phyloP scores from a whole-genome alignment of 2,888 invertebrate genomes.

The Leucoptera coffeella region DNA sequence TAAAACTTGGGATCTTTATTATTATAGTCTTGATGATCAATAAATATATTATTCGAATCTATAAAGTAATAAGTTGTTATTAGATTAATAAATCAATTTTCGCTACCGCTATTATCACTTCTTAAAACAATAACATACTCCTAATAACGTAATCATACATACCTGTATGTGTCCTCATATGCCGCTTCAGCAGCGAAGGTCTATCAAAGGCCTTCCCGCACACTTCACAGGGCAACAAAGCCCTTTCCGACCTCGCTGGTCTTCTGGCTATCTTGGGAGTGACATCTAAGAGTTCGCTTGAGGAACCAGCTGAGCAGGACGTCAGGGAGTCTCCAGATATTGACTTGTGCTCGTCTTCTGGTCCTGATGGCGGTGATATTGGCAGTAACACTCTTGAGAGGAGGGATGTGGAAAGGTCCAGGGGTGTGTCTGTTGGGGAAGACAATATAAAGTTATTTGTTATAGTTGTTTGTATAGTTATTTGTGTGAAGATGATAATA shows the following conservation, averaged over 20 bases:
- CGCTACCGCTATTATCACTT: too few species aligned
- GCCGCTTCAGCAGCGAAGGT: slow-evolving; percentile 87
- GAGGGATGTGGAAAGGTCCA: slow-evolving; percentile 81
- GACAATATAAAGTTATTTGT: slow-evolving; percentile 8
- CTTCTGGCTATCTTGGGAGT: slow-evolving; percentile 58
- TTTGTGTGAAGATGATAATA: too few species aligned
- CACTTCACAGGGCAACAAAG: slow-evolving; percentile 86
- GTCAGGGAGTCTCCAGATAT: slow-evolving; percentile 68
- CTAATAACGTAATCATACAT: too few species aligned
- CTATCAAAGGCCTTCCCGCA: slow-evolving; percentile 95
- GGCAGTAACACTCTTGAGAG: slow-evolving; percentile 66
- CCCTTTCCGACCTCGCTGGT: slow-evolving; percentile 69
- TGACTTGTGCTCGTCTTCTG: slow-evolving; percentile 77
- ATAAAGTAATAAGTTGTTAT: too few species aligned
- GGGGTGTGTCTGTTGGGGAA: slow-evolving; percentile 77
- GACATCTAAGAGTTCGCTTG: slow-evolving; percentile 48
- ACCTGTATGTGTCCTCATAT: slow-evolving; percentile 96
- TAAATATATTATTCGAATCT: too few species aligned
- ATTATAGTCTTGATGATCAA: too few species aligned
- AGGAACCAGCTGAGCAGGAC: slow-evolving; percentile 52
- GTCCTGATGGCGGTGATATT: slow-evolving; percentile 68
- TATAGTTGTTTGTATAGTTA: background rate
- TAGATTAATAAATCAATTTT: background rate
- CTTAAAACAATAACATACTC: too few species aligned
- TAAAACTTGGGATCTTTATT: too few species aligned